Conservation (phyloP, 1,140 invertebrate genomes). For the Anastatus disparis region DNA sequence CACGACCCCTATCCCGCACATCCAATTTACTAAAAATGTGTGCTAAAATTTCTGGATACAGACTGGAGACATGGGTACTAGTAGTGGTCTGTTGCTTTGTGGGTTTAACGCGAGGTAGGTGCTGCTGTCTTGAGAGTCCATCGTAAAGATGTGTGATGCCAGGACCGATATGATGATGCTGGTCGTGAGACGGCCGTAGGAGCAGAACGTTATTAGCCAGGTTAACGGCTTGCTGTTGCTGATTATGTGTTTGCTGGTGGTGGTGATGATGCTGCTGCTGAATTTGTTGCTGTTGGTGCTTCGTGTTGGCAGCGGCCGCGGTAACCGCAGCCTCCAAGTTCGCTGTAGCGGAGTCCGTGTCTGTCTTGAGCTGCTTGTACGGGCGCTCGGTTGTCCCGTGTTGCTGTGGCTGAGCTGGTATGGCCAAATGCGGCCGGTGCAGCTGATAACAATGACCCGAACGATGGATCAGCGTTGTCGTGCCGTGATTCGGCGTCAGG, state of each 20-base stretch:
- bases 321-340: constrained; percentile 56
- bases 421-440: constrained; percentile 62
- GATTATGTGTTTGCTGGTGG: too few species aligned
- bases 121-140: constrained; percentile 30
- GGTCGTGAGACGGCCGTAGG: constrained; percentile 55
- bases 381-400: constrained; percentile 20
- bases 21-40: constrained; percentile 92
- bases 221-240: constrained; percentile 61
- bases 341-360: constrained; percentile 5
- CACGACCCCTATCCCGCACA: constrained; percentile 87
- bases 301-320: constrained; percentile 68
- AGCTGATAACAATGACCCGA: constrained; percentile 63
- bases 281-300: constrained; percentile 35
- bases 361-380: constrained; percentile 22
- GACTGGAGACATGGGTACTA: constrained; percentile 83
- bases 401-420: constrained; percentile 41
- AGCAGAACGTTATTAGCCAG: constrained; percentile 60
- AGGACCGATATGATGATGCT: constrained; percentile 51
- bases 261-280: constrained; percentile 45
- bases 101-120: constrained; percentile 43
- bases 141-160: constrained; percentile 54
- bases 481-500: constrained; percentile 56
- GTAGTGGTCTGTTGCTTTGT: constrained; percentile 50
- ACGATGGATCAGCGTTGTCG: constrained; percentile 58
- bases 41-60: constrained; percentile 92